Evolutionary conservation across 2,113 vertebrate genomes (phyloP).

Genomic region (Pica pica): DNA sequence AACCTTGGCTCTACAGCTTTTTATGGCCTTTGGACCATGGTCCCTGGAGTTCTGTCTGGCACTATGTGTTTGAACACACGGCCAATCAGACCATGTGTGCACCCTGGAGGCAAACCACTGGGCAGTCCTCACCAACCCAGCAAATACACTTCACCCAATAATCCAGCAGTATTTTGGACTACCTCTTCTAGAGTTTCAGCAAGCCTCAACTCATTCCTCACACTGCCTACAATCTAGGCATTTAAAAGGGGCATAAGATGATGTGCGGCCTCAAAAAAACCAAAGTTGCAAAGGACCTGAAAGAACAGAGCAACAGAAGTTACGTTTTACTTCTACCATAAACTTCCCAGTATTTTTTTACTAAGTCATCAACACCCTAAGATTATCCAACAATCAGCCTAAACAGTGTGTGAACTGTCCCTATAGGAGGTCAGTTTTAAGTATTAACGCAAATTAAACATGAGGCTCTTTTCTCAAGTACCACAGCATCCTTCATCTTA

Average conservation of each 20-base stretch:
- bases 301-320: background rate
- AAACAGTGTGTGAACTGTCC: background rate
- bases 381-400: background rate
- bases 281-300: background rate
- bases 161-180: background rate
- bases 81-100: background rate
- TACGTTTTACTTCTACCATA: background rate
- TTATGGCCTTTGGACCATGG: accelerated
- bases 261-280: background rate
- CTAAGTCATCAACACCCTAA: background rate
- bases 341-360: background rate
- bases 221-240: background rate
- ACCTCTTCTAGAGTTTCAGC: background rate
- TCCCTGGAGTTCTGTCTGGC: background rate
- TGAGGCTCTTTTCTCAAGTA: background rate
- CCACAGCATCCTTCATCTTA: background rate
- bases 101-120: background rate
- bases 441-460: background rate
- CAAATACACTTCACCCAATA: background rate
- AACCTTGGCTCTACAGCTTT: background rate
- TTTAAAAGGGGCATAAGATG: background rate
- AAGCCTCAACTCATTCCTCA: background rate
- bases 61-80: background rate
- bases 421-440: background rate
- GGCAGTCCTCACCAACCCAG: background rate